phyloP scores from a whole-genome alignment of 2,888 invertebrate genomes.

The Ischnus inquisitorius region DNA sequence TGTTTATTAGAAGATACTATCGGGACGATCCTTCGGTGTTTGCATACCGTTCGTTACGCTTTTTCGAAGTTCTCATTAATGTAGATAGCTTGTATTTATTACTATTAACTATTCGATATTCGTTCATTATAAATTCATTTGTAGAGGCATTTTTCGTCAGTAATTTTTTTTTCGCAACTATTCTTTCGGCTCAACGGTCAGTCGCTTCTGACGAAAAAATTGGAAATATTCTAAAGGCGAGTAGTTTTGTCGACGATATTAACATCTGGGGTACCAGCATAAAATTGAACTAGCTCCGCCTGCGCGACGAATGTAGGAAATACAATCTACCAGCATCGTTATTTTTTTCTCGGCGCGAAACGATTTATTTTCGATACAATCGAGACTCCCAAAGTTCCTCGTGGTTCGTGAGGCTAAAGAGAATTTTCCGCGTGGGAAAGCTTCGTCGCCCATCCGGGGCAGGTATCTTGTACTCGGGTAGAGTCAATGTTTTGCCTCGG shows the following conservation, averaged over 20 bases:
- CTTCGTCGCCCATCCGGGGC: conserved; percentile 8
- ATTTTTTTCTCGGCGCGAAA: background rate
- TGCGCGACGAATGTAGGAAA: background rate
- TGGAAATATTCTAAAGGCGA: background rate
- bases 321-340: conserved; percentile 37
- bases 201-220: background rate
- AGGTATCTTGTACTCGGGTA: background rate
- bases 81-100: too few relatives aligned
- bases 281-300: background rate
- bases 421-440: conserved; percentile 46
- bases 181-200: too few relatives aligned
- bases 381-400: background rate
- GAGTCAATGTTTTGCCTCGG: conserved; percentile 18
- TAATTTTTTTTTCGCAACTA: background rate
- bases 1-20: conserved; percentile 44
- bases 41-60: background rate
- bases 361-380: conserved; percentile 9
- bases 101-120: too few relatives aligned
- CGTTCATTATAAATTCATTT: too few relatives aligned
- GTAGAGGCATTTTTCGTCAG: too few relatives aligned
- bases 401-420: too few relatives aligned
- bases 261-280: conserved; percentile 18
- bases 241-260: background rate
- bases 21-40: background rate
- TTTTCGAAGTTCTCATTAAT: background rate